phyloP scores from a whole-genome alignment of 2,113 vertebrate genomes.

The Carlito syrichta region DNA sequence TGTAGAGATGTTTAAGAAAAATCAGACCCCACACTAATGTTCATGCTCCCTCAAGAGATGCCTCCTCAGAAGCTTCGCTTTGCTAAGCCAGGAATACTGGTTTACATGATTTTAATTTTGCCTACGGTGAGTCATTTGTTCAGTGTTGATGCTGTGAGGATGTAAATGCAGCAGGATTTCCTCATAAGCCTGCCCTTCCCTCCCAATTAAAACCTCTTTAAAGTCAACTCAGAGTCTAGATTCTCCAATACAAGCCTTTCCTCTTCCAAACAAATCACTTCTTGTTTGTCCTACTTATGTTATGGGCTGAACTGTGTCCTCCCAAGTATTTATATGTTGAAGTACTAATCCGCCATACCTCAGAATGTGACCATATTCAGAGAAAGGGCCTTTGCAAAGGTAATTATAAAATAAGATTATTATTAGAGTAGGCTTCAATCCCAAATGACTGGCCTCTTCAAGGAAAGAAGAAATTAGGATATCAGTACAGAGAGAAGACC shows the following conservation, averaged over 20 bases:
- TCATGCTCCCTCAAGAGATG: not conserved
- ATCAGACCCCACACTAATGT: not conserved
- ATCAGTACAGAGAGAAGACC: not conserved
- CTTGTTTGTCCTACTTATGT: not conserved
- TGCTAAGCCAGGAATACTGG: not conserved
- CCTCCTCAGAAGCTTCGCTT: not conserved
- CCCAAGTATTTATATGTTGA: not conserved
- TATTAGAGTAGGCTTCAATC: not conserved
- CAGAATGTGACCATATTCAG: not conserved
- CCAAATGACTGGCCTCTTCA: not conserved
- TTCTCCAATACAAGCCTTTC: not conserved
- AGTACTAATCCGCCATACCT: not conserved
- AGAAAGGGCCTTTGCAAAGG: not conserved
- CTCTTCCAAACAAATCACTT: not conserved
- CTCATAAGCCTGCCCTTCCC: too few species aligned
- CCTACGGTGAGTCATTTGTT: not conserved
- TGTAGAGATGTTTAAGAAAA: not conserved
- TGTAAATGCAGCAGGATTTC: not conserved
- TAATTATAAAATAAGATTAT: not conserved
- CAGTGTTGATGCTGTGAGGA: too few species aligned
- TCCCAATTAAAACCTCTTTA: not conserved
- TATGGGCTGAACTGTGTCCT: not conserved
- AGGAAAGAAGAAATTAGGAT: not conserved
- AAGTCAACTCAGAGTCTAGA: not conserved
- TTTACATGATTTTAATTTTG: too few species aligned